Evolutionary conservation across 2,888 invertebrate species (phyloP).

Genomic region (Apantesis nais): DNA sequence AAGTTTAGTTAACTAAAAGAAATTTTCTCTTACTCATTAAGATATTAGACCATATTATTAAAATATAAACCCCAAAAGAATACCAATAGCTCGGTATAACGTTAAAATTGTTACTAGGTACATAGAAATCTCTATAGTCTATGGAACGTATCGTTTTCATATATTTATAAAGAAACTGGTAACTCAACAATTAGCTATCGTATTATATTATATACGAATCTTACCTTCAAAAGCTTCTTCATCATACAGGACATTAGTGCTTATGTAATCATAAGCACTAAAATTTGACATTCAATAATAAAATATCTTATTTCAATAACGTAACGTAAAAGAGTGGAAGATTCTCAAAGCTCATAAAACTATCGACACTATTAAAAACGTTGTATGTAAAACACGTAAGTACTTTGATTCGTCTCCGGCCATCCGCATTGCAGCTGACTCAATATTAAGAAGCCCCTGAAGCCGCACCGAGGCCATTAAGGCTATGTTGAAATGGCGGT

Average conservation of each 20-base stretch:
- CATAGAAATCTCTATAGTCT: background rate
- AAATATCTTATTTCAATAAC: background rate
- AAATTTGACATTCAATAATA: background rate
- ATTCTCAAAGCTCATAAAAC: slow-evolving; percentile 16
- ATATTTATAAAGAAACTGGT: background rate
- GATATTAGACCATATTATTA: background rate
- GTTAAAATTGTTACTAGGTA: background rate
- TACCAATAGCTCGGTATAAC: background rate
- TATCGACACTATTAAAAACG: slow-evolving; percentile 26
- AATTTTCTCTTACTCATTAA: background rate
- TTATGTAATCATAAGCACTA: too few species aligned
- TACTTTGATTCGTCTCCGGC: slow-evolving; percentile 40
- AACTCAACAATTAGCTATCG: background rate
- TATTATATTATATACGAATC: background rate
- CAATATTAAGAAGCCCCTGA: slow-evolving; percentile 47
- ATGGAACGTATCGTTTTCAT: background rate
- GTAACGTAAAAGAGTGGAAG: background rate
- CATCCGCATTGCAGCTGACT: slow-evolving; percentile 60
- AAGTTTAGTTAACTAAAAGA: too few species aligned
- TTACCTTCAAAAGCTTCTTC: background rate
- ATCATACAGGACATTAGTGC: too few species aligned
- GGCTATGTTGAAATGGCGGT: slow-evolving; percentile 51
- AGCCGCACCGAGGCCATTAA: slow-evolving; percentile 49
- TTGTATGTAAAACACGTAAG: slow-evolving; percentile 32
- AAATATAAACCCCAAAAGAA: background rate